Conservation (phyloP, 2,113 vertebrate genomes). For the Trachemys scripta region DNA sequence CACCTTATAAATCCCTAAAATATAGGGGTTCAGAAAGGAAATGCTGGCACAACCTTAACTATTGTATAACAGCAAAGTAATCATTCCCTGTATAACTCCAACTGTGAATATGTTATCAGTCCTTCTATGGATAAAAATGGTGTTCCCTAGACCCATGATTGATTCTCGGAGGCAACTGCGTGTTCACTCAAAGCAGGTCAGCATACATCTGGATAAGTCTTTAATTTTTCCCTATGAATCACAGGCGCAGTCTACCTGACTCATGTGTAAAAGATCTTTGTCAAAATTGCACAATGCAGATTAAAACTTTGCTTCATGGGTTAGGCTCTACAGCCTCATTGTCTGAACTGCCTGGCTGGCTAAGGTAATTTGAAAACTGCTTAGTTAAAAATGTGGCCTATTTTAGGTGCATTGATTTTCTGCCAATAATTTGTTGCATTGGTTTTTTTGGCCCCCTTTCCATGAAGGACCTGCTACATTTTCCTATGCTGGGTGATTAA, state of each 20-base stretch:
- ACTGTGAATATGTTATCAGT: neutral
- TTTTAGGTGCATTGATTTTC: neutral
- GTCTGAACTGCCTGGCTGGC: neutral
- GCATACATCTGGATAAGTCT: neutral
- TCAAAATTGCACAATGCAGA: neutral
- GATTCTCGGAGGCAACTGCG: neutral
- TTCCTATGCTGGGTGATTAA: neutral
- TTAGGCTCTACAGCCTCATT: neutral
- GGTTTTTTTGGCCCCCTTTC: neutral
- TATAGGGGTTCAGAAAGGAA: neutral
- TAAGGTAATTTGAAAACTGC: neutral
- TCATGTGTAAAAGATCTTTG: neutral
- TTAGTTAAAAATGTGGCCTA: neutral
- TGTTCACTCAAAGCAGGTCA: neutral
- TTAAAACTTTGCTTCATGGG: neutral
- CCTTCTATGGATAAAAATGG: neutral
- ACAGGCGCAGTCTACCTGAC: neutral
- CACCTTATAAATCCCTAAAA: neutral
- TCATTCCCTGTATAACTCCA: neutral
- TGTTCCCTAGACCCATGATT: neutral
- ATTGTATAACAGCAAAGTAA: constrained; percentile 9
- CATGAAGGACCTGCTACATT: neutral
- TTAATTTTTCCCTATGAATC: neutral
- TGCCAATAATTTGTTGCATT: neutral
- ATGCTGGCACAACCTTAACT: neutral